phyloP scores from a whole-genome alignment of 2,113 vertebrate genomes.

The Rhynchomys soricoides region DNA sequence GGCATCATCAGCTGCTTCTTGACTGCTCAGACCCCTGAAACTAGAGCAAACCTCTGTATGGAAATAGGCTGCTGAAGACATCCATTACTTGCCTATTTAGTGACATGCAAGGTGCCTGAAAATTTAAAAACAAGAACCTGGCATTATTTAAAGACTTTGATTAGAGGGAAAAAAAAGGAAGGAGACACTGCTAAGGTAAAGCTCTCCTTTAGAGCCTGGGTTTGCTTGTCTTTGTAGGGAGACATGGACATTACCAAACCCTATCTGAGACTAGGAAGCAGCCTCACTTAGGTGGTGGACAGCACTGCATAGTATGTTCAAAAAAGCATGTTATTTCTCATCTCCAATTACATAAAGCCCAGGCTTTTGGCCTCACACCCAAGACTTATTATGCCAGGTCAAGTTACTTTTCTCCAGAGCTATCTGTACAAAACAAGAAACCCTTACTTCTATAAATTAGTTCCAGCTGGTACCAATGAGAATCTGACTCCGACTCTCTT shows the following conservation, averaged over 20 bases:
- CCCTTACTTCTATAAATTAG: neutral
- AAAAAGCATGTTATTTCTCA: neutral
- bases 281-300: neutral
- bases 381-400: neutral
- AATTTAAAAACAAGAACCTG: neutral
- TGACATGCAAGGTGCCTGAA: neutral
- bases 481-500: neutral
- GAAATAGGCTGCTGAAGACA: neutral
- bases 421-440: neutral
- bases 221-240: neutral
- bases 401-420: neutral
- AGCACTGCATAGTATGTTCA: neutral
- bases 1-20: neutral
- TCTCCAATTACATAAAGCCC: neutral
- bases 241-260: neutral
- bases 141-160: neutral
- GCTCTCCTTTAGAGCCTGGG: neutral
- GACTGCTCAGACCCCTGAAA: neutral
- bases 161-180: neutral
- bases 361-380: conserved; percentile 8
- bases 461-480: neutral
- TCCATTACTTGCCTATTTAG: neutral
- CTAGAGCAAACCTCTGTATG: neutral
- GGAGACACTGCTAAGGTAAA: neutral
- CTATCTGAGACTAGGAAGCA: neutral